These are phyloP conservation scores for Atherinosoma microstoma DNA, from an alignment of 2,797 vertebrate species.

Conservation along the genomic window DNA sequence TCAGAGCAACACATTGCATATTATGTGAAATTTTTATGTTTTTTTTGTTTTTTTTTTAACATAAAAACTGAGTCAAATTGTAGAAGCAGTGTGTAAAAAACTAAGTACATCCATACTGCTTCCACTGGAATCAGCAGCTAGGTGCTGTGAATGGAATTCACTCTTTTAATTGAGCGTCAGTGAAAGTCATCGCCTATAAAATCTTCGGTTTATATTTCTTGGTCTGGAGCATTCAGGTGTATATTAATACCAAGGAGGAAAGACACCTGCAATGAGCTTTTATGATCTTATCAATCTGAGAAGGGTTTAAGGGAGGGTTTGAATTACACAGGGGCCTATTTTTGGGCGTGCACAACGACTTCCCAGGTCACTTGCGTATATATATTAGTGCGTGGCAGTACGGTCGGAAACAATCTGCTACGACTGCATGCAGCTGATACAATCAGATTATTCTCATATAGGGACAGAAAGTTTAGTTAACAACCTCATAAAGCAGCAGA, in stretches of 20 bases:
- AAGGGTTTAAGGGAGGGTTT: background rate
- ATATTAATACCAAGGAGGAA: background rate
- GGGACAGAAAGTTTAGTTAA: no score
- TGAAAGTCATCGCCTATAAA: background rate
- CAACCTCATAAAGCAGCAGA: no score
- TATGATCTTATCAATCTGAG: background rate
- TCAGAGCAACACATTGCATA: no score
- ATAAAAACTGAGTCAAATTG: background rate
- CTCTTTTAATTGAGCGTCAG: background rate
- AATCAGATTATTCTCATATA: no score
- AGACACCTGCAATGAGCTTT: background rate
- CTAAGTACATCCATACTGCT: background rate
- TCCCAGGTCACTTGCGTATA: no score
- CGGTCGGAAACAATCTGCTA: no score
- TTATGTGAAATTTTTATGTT: background rate
- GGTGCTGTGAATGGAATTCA: background rate
- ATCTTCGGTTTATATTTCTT: background rate
- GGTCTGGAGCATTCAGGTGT: background rate
- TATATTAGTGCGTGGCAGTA: no score
- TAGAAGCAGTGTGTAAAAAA: background rate
- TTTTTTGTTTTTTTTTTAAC: background rate
- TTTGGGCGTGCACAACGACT: no score
- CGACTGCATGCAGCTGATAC: no score
- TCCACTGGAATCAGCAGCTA: background rate
- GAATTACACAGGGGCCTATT: no score